phyloP scores from a whole-genome alignment of 1,140 invertebrate species.

The Prorops nasuta region DNA sequence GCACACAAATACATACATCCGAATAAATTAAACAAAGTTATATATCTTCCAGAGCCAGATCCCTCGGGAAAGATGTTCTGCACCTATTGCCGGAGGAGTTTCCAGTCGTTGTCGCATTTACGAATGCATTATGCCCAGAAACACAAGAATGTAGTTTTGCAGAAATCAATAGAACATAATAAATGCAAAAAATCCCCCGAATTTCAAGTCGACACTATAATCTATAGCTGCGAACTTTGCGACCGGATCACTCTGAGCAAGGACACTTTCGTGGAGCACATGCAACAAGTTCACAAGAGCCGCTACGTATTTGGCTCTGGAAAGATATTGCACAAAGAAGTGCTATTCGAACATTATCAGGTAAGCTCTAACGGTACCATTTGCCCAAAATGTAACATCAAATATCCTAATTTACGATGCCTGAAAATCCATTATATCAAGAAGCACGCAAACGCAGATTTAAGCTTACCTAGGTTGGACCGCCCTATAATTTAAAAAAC shows the following conservation, averaged over 20 bases:
- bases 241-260: conserved; percentile 41
- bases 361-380: conserved; percentile 35
- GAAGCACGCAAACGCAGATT: conserved; percentile 36
- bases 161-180: background rate
- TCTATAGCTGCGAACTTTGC: conserved; percentile 45
- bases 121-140: conserved; percentile 59
- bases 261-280: conserved; percentile 36
- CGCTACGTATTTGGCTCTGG: conserved; percentile 26
- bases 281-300: conserved; percentile 37
- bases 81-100: conserved; percentile 60
- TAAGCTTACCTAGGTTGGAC: background rate
- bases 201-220: conserved; percentile 23
- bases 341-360: conserved; percentile 36
- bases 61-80: conserved; percentile 57
- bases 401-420: conserved; percentile 50
- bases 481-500: background rate
- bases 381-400: conserved; percentile 46
- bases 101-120: conserved; percentile 56
- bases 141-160: conserved; percentile 35
- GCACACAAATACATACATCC: conserved; percentile 28
- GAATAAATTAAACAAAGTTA: conserved; percentile 3
- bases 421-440: conserved; percentile 53
- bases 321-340: conserved; percentile 36
- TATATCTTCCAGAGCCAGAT: conserved; percentile 48
- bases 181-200: background rate